Conservation (phyloP, 1,140 invertebrate species). For the Oscheius sp. region DNA sequence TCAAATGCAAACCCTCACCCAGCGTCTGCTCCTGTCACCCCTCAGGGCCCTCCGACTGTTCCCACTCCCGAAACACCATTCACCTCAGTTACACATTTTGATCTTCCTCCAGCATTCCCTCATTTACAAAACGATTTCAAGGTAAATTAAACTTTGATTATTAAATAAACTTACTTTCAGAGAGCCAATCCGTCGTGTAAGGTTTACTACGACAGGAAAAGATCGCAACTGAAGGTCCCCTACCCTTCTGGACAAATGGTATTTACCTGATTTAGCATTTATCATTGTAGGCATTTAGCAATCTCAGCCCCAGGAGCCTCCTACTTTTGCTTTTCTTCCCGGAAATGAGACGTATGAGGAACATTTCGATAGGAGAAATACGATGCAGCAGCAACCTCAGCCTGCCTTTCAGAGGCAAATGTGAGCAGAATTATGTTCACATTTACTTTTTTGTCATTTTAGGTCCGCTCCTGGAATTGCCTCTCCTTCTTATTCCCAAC, state of each 20-base stretch:
- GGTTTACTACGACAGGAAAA: neutral
- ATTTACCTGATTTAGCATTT: neutral
- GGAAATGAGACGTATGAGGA: neutral
- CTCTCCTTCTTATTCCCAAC: neutral
- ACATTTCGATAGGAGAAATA: neutral
- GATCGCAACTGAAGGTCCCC: neutral
- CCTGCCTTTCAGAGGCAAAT: no score
- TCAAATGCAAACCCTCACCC: neutral
- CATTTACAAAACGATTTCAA: neutral
- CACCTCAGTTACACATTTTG: neutral
- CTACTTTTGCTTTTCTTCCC: neutral
- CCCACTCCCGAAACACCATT: neutral
- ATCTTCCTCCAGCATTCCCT: neutral
- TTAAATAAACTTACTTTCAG: no score
- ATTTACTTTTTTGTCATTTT: no score
- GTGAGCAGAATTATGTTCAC: no score
- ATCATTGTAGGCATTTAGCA: neutral
- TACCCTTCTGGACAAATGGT: neutral
- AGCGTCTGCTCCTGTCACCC: neutral
- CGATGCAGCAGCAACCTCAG: neutral
- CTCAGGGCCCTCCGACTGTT: neutral
- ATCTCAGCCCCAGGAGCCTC: neutral
- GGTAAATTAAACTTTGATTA: neutral
- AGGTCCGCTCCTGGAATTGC: slow-evolving; percentile 3
- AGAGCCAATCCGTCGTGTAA: neutral